Percentiles rank a stretch among this genome's conserved stretches.
These are phyloP conservation scores for Pempheris klunzingeri DNA, from an alignment of 2,797 vertebrate genomes.

Conservation along the genomic window DNA sequence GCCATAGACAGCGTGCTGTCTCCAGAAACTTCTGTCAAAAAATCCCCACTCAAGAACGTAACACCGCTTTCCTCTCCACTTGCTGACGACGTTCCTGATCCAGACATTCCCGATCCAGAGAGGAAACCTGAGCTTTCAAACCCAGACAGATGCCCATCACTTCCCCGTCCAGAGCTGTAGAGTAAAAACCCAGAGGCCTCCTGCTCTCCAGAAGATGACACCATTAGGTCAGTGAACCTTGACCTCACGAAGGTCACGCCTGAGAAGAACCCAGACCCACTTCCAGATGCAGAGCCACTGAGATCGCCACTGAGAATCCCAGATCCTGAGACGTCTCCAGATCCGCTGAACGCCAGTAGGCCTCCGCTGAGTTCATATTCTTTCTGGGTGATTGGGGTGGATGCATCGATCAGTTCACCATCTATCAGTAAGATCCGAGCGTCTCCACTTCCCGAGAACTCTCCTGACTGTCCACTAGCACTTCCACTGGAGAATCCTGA, in stretches of 20 bases:
- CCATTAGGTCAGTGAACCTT: conserved; percentile 85
- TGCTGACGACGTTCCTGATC: conserved; percentile 65
- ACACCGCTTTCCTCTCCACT: conserved; percentile 74
- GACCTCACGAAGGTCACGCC: conserved; percentile 71
- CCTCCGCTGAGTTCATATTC: conserved; percentile 71
- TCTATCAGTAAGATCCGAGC: conserved; percentile 74
- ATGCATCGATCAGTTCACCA: conserved; percentile 60
- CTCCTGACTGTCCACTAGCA: conserved; percentile 71
- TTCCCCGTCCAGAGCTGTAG: conserved; percentile 84
- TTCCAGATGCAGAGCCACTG: conserved; percentile 82
- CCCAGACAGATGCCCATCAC: conserved; percentile 80
- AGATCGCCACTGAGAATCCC: conserved; percentile 73
- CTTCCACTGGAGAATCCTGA: conserved; percentile 81
- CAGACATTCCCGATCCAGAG: conserved; percentile 80
- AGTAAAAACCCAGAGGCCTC: conserved; percentile 87
- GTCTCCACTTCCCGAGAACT: conserved; percentile 70
- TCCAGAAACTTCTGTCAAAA: conserved; percentile 79
- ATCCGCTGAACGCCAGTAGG: conserved; percentile 70
- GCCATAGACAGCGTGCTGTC: conserved; percentile 80
- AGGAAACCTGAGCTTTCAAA: conserved; percentile 68
- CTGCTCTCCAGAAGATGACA: conserved; percentile 79
- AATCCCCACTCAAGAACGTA: conserved; percentile 84
- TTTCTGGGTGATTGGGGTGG: conserved; percentile 30
- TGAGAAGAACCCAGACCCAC: conserved; percentile 67
- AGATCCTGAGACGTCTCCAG: conserved; percentile 67